Evolutionary conservation across 2,888 invertebrate species (phyloP).

Genomic region (Hoplodrina ambigua): DNA sequence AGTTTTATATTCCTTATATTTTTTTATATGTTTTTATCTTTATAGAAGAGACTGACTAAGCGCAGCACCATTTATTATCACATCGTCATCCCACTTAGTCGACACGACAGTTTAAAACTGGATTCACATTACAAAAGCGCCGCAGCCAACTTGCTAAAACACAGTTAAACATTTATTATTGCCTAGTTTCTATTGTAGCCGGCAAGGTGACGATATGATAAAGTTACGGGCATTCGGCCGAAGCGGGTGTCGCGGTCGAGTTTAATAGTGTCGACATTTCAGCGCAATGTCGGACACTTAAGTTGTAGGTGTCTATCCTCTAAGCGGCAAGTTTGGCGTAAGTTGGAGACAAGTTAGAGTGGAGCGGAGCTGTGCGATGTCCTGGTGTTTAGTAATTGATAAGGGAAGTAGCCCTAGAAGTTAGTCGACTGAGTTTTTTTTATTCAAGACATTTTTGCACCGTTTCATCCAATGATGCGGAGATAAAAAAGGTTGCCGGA

Average conservation of each 20-base stretch:
- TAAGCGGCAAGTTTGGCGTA: slow-evolving; percentile 24
- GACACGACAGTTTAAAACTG: background rate
- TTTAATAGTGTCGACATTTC: slow-evolving; percentile 39
- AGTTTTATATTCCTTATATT: too few relatives aligned
- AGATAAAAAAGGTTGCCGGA: background rate
- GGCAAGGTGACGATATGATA: slow-evolving; percentile 34
- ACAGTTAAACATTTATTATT: background rate
- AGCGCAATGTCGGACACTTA: slow-evolving; percentile 39
- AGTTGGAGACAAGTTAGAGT: slow-evolving; percentile 30
- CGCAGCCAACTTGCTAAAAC: background rate
- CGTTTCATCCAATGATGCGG: background rate
- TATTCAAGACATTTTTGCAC: background rate
- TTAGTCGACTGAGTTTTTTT: background rate
- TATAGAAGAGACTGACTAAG: background rate
- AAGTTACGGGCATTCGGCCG: slow-evolving; percentile 31
- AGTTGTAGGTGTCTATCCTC: background rate
- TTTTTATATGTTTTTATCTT: too few relatives aligned
- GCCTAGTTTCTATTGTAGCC: background rate
- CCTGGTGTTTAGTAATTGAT: background rate
- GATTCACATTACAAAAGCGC: background rate
- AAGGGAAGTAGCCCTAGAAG: background rate
- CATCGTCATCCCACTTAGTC: background rate
- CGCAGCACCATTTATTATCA: background rate
- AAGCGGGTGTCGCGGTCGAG: slow-evolving; percentile 21
- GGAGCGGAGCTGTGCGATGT: background rate